Percentiles rank a stretch among this genome's conserved stretches.
These are phyloP conservation scores for Ataeniobius toweri DNA, from an alignment of 2,797 vertebrate species.

Conservation along the genomic window DNA sequence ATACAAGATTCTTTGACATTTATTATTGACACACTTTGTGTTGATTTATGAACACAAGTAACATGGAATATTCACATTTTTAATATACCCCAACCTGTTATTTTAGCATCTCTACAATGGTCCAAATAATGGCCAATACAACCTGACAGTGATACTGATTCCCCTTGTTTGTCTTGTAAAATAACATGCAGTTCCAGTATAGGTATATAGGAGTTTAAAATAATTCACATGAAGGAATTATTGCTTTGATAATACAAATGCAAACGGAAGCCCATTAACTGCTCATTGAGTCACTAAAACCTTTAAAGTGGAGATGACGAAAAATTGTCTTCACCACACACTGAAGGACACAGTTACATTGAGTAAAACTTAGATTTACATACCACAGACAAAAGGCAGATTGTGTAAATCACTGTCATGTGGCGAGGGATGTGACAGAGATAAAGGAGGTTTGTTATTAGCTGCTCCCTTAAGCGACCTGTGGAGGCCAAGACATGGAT, in stretches of 20 bases:
- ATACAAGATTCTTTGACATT: too few species aligned
- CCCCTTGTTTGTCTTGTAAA: not conserved
- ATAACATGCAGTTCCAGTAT: not conserved
- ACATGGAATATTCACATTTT: not conserved
- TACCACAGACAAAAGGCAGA: slow-evolving; percentile 50
- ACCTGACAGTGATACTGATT: not conserved
- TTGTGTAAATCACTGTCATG: slow-evolving; percentile 57
- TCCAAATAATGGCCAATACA: not conserved
- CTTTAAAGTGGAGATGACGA: slow-evolving; percentile 45
- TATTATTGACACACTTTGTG: not conserved
- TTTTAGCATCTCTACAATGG: not conserved
- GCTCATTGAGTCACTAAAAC: slow-evolving; percentile 15
- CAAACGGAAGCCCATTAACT: not conserved
- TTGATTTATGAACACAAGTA: not conserved
- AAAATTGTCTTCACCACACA: slow-evolving; percentile 38
- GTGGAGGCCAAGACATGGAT: slow-evolving; percentile 47
- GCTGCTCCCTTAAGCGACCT: slow-evolving; percentile 43
- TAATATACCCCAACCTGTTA: not conserved
- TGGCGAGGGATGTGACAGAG: slow-evolving; percentile 56
- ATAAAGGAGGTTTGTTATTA: slow-evolving; percentile 56
- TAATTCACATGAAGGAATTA: slow-evolving; percentile 9
- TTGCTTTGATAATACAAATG: slow-evolving; percentile 11
- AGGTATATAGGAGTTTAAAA: not conserved
- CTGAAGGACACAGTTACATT: slow-evolving; percentile 57
- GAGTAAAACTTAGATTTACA: slow-evolving; percentile 60